phyloP scores from a whole-genome alignment of 2,888 invertebrate species.

The Lasioglossum villosulum region DNA sequence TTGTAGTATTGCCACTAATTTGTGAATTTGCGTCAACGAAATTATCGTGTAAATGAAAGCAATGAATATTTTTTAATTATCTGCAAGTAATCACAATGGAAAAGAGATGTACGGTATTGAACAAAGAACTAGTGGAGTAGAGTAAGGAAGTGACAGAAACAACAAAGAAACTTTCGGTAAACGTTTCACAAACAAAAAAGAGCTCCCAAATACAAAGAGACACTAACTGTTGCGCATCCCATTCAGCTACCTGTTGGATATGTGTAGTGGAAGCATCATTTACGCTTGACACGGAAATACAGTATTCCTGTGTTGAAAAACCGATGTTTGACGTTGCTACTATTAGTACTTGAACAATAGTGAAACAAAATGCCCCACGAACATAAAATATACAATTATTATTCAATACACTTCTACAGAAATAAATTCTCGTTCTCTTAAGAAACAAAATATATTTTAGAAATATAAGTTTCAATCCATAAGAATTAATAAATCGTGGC shows the following conservation, averaged over 20 bases:
- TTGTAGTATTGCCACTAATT: no score
- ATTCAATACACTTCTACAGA: not conserved
- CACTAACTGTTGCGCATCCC: slow-evolving; percentile 17
- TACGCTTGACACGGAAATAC: not conserved
- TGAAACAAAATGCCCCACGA: not conserved
- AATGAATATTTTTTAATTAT: not conserved
- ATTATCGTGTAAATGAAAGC: no score
- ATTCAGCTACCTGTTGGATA: slow-evolving; percentile 19
- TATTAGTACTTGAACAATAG: not conserved
- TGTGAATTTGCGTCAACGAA: no score
- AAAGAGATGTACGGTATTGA: not conserved
- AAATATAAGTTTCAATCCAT: not conserved
- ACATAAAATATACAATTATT: not conserved
- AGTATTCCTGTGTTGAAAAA: not conserved
- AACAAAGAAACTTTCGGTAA: not conserved
- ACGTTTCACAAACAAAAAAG: not conserved
- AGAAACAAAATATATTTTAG: not conserved
- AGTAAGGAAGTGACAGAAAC: not conserved
- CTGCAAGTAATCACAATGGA: not conserved
- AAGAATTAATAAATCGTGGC: not conserved
- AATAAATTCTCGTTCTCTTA: not conserved
- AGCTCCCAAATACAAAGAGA: not conserved
- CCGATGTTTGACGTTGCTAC: not conserved
- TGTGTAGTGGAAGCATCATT: slow-evolving; percentile 8
- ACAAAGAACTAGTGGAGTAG: not conserved